Conservation (phyloP, 2,113 vertebrate species). For the Pseudopipra pipra region DNA sequence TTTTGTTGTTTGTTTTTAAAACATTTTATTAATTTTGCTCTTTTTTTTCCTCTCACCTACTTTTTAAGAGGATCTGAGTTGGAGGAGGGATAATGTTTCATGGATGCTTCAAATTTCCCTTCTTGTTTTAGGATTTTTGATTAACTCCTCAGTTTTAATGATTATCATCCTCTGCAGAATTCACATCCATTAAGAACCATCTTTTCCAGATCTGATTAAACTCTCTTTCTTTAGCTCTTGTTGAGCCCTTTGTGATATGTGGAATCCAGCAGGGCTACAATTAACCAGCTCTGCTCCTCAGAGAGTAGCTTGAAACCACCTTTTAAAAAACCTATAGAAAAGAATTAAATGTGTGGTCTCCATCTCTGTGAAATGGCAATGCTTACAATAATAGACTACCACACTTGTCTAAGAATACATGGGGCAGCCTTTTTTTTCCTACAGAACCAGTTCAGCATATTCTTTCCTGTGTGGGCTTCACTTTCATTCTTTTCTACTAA, state of each 20-base stretch:
- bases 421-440: neutral
- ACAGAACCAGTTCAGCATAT: neutral
- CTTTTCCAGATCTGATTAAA: constrained; percentile 68
- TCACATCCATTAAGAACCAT: constrained; percentile 66
- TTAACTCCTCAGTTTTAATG: constrained; percentile 69
- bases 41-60: neutral
- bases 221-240: constrained; percentile 65
- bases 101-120: constrained; percentile 30
- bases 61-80: neutral
- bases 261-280: constrained; percentile 61
- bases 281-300: constrained; percentile 54
- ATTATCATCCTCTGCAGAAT: constrained; percentile 67
- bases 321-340: constrained; percentile 42
- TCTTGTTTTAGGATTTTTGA: constrained; percentile 61
- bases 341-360: constrained; percentile 49
- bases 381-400: neutral
- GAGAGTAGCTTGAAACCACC: constrained; percentile 51
- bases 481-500: neutral
- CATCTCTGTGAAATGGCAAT: neutral
- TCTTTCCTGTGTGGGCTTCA: neutral
- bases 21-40: neutral
- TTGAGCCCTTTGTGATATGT: constrained; percentile 56
- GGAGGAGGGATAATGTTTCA: neutral
- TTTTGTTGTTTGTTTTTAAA: neutral
- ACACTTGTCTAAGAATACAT: neutral